Evolutionary conservation across 2,113 vertebrate species (phyloP).

Genomic region (Oreamnos americanus): DNA sequence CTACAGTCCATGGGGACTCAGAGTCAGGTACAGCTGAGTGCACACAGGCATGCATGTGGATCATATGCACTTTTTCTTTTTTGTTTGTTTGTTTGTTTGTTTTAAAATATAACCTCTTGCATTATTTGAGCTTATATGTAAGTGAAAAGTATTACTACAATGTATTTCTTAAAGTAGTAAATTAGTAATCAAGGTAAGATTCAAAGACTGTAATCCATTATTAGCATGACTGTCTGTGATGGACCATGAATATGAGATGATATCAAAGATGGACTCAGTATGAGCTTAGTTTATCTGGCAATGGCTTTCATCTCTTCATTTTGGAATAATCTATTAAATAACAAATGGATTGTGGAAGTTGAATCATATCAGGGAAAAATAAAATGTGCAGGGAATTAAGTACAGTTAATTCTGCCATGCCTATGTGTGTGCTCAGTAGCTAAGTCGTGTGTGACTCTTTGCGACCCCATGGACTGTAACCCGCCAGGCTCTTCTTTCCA

Average conservation of each 20-base stretch:
- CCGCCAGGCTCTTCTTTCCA: background rate
- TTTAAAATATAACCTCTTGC: background rate
- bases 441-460: background rate
- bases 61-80: background rate
- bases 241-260: background rate
- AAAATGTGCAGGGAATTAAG: background rate
- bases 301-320: background rate
- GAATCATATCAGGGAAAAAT: background rate
- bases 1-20: background rate
- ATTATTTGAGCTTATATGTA: background rate
- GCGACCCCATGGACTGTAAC: background rate
- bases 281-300: background rate
- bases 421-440: background rate
- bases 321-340: background rate
- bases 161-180: background rate
- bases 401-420: background rate
- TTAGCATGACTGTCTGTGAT: background rate
- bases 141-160: background rate
- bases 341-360: background rate
- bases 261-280: background rate
- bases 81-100: background rate
- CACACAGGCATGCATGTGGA: fast-evolving
- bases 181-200: background rate
- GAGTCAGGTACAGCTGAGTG: background rate
- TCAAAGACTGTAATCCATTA: background rate